Conservation (phyloP, 2,797 vertebrate species). For the Hybognathus amarus region DNA sequence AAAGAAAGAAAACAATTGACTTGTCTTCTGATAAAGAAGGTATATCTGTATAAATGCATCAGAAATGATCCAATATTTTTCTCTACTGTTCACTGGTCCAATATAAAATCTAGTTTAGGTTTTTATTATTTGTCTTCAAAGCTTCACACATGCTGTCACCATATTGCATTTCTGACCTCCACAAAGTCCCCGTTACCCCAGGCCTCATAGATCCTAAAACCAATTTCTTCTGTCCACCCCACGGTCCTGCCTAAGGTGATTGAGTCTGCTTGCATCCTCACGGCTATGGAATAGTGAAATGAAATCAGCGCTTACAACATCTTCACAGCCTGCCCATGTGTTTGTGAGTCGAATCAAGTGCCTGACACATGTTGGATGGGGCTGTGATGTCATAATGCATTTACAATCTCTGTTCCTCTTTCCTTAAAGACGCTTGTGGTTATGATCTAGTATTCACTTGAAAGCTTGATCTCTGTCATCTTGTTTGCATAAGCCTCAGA, state of each 20-base stretch:
- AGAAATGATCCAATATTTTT: background rate
- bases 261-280: background rate
- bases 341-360: conserved; percentile 71
- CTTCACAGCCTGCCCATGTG: conserved; percentile 57
- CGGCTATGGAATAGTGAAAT: background rate
- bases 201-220: conserved; percentile 31
- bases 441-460: conserved; percentile 68
- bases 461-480: conserved; percentile 69
- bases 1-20: too few species aligned
- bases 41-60: background rate
- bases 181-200: background rate
- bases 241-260: background rate
- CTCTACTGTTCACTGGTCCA: background rate
- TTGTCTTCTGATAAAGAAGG: too few species aligned
- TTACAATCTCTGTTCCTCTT: conserved; percentile 48
- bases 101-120: conserved; percentile 11
- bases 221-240: conserved; percentile 31
- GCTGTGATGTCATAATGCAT: conserved; percentile 63
- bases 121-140: conserved; percentile 29
- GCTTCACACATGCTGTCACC: background rate
- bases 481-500: conserved; percentile 71
- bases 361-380: conserved; percentile 68
- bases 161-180: conserved; percentile 23
- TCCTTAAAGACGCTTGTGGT: conserved; percentile 69
- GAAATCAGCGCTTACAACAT: conserved; percentile 30